Base-by-base conservation (phyloP, 2,113 vertebrate species). In the Chitala chitala region DNA sequence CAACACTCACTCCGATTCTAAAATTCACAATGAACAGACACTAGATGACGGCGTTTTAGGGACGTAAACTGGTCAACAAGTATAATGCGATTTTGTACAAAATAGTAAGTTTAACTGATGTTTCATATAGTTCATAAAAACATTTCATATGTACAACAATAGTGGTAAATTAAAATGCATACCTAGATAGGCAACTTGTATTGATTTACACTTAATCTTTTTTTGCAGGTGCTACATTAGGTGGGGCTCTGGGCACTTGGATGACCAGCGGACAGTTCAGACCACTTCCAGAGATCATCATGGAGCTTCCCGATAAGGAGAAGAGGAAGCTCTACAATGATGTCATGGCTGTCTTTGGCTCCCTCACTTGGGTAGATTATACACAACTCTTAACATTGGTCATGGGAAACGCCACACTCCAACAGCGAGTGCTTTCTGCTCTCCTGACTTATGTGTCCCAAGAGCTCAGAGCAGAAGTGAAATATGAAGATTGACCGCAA, bases 201-300 rank as follows among this genome's bases (percentile, higher is more conserved):
- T 8, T 4, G 3, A 17, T 68, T n/a, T 15, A 53, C 54, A 1
- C n/a, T n/a, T n/a, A n/a, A n/a, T n/a, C 61, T 55, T 82, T 44
- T 84, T 72, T 82, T 44, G 51, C 70, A 98, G 95, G 95, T n/a
- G 94, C 91, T 1, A 83, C 88, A 0, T 9, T 94, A 0, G 95
- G 95, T 2, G 90, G 93, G 2, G 75, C 94, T 9, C 0, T 98
- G 40, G 95, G 92, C 13, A 82, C 86, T 76, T 93, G 91, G 92
- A 81, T 92, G 82, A 88, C 87, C 0, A 85, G 83, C 15, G 94
- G 91, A 70, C 86, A 94, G 22, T 96, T 95, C 76, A 94, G 85
- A 84, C 92, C 96, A 0, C 78, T 99, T 9, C 92, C 94, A 72
- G 92, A 96, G 85, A 92, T 99, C 84, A 89, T 90, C 13, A 46